Evolutionary conservation across 2,888 invertebrate species (phyloP).

Genomic region (Zygothrica quintamaculata): DNA sequence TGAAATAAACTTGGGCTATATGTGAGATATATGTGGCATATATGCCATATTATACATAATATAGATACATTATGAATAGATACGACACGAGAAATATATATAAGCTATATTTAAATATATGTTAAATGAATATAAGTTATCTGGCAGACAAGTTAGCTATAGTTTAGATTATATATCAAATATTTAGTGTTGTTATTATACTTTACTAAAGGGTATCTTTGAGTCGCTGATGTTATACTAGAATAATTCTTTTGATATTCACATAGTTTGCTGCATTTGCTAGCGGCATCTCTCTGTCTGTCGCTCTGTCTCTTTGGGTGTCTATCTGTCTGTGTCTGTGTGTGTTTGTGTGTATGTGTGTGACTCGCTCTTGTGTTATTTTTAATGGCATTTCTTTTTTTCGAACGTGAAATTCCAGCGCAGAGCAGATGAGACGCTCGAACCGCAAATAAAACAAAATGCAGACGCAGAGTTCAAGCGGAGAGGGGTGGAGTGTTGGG

Average conservation of each 20-base stretch:
- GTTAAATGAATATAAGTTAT: no score
- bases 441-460: constrained; percentile 73
- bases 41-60: no score
- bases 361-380: constrained; percentile 62
- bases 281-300: constrained; percentile 34
- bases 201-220: no score
- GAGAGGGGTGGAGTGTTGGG: not conserved
- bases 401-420: constrained; percentile 49
- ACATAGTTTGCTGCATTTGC: constrained; percentile 17
- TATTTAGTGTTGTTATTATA: no score
- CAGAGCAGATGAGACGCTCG: constrained; percentile 49
- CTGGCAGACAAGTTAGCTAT: no score
- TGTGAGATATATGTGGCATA: no score
- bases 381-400: constrained; percentile 69
- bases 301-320: constrained; percentile 6
- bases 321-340: constrained; percentile 37
- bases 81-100: no score
- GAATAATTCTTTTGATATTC: not conserved
- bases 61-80: no score
- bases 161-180: no score
- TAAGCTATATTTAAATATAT: no score
- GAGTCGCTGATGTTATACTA: not conserved
- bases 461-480: not conserved
- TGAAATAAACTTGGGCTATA: no score
- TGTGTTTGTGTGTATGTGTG: constrained; percentile 17